These are phyloP conservation scores for Seira sanloemensis DNA, from an alignment of 2,888 invertebrate genomes.

Conservation along the genomic window DNA sequence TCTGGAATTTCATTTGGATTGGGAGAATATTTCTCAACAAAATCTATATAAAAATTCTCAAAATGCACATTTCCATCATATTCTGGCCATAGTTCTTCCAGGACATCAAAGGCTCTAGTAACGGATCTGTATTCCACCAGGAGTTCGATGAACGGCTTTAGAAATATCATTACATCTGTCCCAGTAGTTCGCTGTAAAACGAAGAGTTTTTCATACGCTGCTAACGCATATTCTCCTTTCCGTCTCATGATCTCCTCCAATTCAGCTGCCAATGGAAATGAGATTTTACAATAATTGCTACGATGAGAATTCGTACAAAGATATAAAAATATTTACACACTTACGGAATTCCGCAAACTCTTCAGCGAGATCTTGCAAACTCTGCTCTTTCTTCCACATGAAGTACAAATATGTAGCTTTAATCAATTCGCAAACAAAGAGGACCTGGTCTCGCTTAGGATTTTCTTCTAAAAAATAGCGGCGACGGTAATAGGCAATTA, in stretches of 20 bases:
- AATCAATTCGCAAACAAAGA: constrained; percentile 49
- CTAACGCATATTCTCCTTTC: constrained; percentile 55
- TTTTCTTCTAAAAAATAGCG: not conserved
- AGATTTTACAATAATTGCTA: no score
- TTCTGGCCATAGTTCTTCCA: constrained; percentile 38
- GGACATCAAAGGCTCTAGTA: constrained; percentile 43
- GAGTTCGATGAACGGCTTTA: constrained; percentile 65
- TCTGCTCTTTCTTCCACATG: constrained; percentile 36
- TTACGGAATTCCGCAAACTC: not conserved
- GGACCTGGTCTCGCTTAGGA: constrained; percentile 50
- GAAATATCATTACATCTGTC: constrained; percentile 63
- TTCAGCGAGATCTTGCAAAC: not conserved
- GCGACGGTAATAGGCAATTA: no score
- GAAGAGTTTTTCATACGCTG: constrained; percentile 46
- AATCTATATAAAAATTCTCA: constrained; percentile 53
- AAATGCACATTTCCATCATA: constrained; percentile 58
- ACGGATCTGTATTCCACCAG: constrained; percentile 37
- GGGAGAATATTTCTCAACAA: constrained; percentile 59
- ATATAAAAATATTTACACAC: no score
- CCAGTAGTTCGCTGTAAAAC: constrained; percentile 23
- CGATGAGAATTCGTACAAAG: no score
- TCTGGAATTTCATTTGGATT: constrained; percentile 3
- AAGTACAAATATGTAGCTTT: constrained; percentile 49
- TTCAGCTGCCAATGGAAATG: no score
- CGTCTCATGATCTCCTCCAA: constrained; percentile 29